These are phyloP conservation scores for Steromphala cineraria DNA, from an alignment of 2,888 invertebrate genomes.

Conservation along the genomic window DNA sequence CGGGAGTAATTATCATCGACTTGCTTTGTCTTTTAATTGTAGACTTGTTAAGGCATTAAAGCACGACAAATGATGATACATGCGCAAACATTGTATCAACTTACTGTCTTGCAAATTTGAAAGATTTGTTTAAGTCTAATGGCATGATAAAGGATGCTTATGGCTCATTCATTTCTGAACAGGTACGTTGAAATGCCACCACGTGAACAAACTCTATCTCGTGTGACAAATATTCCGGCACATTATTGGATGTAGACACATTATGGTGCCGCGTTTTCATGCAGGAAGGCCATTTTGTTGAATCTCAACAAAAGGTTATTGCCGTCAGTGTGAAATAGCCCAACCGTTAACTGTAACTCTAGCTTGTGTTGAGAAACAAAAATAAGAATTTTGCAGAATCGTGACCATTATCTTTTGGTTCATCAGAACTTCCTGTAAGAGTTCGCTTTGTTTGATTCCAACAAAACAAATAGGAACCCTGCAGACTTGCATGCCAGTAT, in stretches of 20 bases:
- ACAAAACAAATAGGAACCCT: neutral
- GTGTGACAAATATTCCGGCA: neutral
- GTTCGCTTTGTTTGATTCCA: neutral
- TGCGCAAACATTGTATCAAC: neutral
- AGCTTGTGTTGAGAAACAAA: neutral
- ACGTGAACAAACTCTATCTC: neutral
- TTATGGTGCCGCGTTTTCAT: too few species aligned
- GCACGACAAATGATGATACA: too few species aligned
- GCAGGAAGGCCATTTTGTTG: too few species aligned
- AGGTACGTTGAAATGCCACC: neutral
- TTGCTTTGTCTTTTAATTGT: too few species aligned
- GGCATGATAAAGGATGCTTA: neutral
- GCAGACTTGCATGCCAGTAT: too few species aligned
- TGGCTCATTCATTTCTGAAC: neutral
- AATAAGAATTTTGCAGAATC: neutral
- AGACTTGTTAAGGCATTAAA: too few species aligned
- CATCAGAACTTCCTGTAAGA: neutral
- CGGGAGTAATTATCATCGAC: too few species aligned
- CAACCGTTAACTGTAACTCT: neutral
- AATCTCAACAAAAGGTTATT: neutral
- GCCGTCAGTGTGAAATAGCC: neutral
- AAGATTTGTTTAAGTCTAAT: neutral
- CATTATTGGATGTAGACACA: too few species aligned
- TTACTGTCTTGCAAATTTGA: neutral
- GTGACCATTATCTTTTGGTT: conserved; percentile 2